Evolutionary conservation across 1,140 invertebrate genomes (phyloP), one percentile per base, ranked within the genome.

Genomic region (Bombus difficillimus): DNA sequence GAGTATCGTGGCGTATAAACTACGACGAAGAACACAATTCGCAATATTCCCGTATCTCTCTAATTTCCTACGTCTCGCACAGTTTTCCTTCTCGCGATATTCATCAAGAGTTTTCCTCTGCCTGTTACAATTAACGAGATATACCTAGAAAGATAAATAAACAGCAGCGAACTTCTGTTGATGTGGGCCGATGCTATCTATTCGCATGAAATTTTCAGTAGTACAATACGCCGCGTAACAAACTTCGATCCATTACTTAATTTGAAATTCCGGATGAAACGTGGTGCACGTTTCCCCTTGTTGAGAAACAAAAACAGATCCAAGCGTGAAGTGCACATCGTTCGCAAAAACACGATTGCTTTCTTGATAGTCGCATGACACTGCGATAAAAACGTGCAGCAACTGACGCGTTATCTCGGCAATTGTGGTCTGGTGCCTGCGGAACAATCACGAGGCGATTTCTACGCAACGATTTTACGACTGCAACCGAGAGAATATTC

Each of bases 381-480:
- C 32, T 12, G 53, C 22, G 77, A 79, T 66, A 43, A 79, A 34
- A 43, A 34, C 64, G 34, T 2, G 12, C 9, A 28, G 28, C 8
- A 25, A n/a, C 8, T 41, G 76, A 66, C 62, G 32, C 43, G 78
- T 32, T 80, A 80, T 69, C 32, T 47, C 43, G 12, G 25, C 64
- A 53, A 69, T 69, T 69, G 64, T 68, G 25, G 18, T 37, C 62
- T 53, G 25, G 59, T 43, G 62, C 32, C 32, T 18, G 6, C 32
- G 32, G 39, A 25, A 43, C n/a, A 47, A 69, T 80, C 41, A 25
- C 9, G 28, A 18, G 34, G 3, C 74, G 32, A 77, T 77, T 59
- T 18, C 34, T n/a, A 9, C 28, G 62, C 41, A 68, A 69, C 78
- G 78, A 69, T 80, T 80, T 80, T 80, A 69, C 68, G 53, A 72